Evolutionary conservation across 2,113 vertebrate genomes (phyloP), one percentile per base, ranked within the genome.

Genomic region (Ctenomys sociabilis): DNA sequence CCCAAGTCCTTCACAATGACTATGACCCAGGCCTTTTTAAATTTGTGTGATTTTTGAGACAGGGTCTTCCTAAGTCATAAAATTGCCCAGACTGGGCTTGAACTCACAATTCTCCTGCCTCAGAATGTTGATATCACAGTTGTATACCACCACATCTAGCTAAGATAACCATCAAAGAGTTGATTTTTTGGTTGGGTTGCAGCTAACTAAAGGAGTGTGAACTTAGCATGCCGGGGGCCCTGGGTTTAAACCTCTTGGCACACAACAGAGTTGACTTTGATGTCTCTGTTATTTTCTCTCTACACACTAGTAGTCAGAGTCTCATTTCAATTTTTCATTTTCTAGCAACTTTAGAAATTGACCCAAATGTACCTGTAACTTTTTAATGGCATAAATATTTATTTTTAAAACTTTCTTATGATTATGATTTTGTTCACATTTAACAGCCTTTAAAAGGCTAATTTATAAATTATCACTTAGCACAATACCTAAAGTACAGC

Each of bases 351-450:
- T 91, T 78, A 82, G 35, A 61, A 49, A 75, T 93, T 92, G 49
- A 66, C 43, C 37, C 52, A 43, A 70, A 54, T 52, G 75, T 52
- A 32, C 52, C 45, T 30, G 19, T 52, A 35, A 52, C 77, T 80
- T 78, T 94, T 92, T 90, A 80, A 63, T 92, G 81, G 54, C 40
- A 95, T 85, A 94, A 24, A 61, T 13, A 88, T 94, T 93, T 91
- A 93, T 88, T 91, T 92, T 61, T 32, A 85, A 89, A 93, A 92
- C 37, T 26, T 85, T 32, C 63, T 63, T 93, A 13, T 90, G 81
- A 95, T n/a, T 59, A 88, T 72, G 35, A n/a, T 66, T 94, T 92
- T 82, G 66, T 66, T 49, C 54, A 66, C 30, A 77, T 78, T 12
- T 82, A 13, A 37, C 13, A 73, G 28, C 89, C 83, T 45, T 28